phyloP scores from a whole-genome alignment of 2,888 invertebrate genomes.

The Mesochorus sp. region DNA sequence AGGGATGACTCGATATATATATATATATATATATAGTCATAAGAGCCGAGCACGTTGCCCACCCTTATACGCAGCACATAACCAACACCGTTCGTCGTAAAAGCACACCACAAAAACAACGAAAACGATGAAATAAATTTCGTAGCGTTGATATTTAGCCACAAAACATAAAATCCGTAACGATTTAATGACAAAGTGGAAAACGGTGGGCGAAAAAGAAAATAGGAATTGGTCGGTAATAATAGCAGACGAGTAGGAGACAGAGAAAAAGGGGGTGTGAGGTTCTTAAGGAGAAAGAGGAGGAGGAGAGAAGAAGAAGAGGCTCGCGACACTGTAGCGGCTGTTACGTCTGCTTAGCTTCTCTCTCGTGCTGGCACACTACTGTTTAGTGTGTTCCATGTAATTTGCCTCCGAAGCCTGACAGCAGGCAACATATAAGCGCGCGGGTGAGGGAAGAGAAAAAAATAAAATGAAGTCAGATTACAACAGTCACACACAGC shows the following conservation, averaged over 20 bases:
- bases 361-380: neutral
- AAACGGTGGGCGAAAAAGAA: neutral
- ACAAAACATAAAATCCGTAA: no score
- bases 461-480: neutral
- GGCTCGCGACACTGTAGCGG: neutral
- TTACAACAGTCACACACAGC: neutral
- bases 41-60: slow-evolving; percentile 43
- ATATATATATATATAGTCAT: no score
- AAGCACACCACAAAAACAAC: neutral
- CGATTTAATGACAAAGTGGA: no score
- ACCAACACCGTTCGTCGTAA: slow-evolving; percentile 41
- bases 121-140: neutral
- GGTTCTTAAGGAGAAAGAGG: no score
- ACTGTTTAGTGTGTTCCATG: neutral
- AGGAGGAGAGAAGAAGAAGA: no score
- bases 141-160: neutral
- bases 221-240: neutral
- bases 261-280: no score
- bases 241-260: no score
- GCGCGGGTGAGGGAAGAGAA: no score
- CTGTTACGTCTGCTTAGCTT: neutral
- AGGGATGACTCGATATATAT: no score
- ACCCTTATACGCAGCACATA: slow-evolving; percentile 42
- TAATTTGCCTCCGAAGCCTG: neutral
- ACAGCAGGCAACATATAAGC: neutral